Conservation (phyloP, 1,140 invertebrate genomes). For the Pseudomyrmex dendroicus region DNA sequence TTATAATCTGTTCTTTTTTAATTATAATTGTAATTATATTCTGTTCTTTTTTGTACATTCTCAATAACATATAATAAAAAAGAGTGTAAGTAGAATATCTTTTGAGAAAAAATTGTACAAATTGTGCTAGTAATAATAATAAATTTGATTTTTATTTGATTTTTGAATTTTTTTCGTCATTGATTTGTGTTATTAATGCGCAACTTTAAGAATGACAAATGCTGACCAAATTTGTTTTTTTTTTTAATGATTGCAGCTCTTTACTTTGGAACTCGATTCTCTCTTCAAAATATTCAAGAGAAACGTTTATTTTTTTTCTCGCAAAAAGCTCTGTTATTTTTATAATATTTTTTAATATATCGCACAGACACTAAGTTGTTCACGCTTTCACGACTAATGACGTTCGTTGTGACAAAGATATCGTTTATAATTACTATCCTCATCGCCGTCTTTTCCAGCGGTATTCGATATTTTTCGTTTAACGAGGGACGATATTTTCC, state of each 20-base stretch:
- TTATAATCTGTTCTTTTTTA: not conserved
- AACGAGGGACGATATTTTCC: constrained; percentile 32
- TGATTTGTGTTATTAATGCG: not conserved
- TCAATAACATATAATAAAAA: not conserved
- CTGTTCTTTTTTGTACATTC: not conserved
- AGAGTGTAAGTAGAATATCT: not conserved
- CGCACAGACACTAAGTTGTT: not conserved
- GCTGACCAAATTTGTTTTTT: no score
- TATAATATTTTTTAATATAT: constrained; percentile 3
- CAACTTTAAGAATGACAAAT: no score
- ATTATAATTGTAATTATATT: not conserved
- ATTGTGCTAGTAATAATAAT: not conserved
- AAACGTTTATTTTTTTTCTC: constrained; percentile 7
- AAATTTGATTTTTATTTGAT: not conserved
- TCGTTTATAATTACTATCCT: constrained; percentile 22
- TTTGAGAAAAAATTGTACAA: not conserved
- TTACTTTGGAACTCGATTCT: no score
- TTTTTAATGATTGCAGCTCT: no score
- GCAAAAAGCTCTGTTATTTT: not conserved
- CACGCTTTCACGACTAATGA: not conserved
- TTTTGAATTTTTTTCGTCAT: not conserved
- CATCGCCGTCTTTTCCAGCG: not conserved
- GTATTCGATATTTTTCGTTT: constrained; percentile 28
- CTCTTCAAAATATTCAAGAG: not conserved
- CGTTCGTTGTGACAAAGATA: not conserved